Conservation (phyloP, 2,888 invertebrate species). For the Creontiades dilutus region DNA sequence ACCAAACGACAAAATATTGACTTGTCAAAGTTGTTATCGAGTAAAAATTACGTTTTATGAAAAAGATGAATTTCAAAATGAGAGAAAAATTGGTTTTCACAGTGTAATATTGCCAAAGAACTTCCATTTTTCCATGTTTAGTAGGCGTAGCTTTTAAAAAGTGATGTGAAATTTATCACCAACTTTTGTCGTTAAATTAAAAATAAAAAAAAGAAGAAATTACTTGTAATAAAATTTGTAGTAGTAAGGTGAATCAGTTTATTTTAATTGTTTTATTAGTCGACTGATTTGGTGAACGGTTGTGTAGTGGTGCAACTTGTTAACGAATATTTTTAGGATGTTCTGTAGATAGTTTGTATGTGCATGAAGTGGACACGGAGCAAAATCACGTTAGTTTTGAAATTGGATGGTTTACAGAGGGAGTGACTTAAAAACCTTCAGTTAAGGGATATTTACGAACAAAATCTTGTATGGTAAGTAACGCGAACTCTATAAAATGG, state of each 20-base stretch:
- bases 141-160: not conserved
- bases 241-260: not conserved
- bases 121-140: slow-evolving; percentile 52
- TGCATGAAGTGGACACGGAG: not conserved
- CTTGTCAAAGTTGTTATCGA: not conserved
- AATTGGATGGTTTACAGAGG: too few relatives aligned
- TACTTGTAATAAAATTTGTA: not conserved
- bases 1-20: not conserved
- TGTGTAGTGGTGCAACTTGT: not conserved
- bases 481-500: too few relatives aligned
- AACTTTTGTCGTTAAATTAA: not conserved
- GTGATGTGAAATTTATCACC: not conserved
- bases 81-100: not conserved
- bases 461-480: too few relatives aligned
- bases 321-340: not conserved
- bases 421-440: too few relatives aligned
- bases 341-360: not conserved
- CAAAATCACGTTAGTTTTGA: not conserved
- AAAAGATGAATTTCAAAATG: not conserved
- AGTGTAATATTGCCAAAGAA: slow-evolving; percentile 45
- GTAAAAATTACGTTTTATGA: not conserved
- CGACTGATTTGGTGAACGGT: not conserved
- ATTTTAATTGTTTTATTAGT: not conserved
- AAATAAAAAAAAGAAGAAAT: not conserved
- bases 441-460: too few relatives aligned